phyloP scores from a whole-genome alignment of 23 tunicate species.

The Styela clava region DNA sequence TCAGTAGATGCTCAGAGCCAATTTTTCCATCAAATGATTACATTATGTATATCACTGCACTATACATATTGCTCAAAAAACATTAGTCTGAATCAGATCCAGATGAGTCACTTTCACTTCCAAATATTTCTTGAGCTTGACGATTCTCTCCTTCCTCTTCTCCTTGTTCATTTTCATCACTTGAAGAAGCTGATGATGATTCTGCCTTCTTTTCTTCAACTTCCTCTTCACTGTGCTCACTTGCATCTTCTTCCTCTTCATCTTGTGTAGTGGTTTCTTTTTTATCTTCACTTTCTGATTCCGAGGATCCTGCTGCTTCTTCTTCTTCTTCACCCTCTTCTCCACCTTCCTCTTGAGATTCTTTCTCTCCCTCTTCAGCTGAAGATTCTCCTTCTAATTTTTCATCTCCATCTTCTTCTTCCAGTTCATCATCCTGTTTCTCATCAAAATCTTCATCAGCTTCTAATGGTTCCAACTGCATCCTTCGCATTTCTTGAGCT shows the following conservation, averaged over 20 bases:
- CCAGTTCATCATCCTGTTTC: conserved; percentile 36
- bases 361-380: conserved; percentile 20
- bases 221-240: conserved; percentile 26
- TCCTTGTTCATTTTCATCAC: conserved; percentile 20
- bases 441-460: conserved; percentile 74
- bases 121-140: conserved; percentile 62
- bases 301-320: conserved; percentile 5
- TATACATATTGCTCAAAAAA: too few relatives aligned
- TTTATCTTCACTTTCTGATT: conserved; percentile 26
- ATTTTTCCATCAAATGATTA: too few relatives aligned
- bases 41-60: too few relatives aligned
- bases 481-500: conserved; percentile 89
- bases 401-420: background rate
- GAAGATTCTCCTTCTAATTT: background rate
- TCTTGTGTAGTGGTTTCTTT: conserved; percentile 8
- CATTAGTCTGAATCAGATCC: background rate
- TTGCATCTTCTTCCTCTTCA: conserved; percentile 24
- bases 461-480: conserved; percentile 81
- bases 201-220: conserved; percentile 11
- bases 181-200: conserved; percentile 12
- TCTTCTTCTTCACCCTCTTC: background rate
- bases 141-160: conserved; percentile 30
- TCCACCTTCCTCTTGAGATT: conserved; percentile 6
- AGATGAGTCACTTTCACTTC: conserved; percentile 59
- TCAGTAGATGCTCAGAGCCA: too few relatives aligned